Evolutionary conservation across 2,888 invertebrate genomes (phyloP).

Genomic region (Allolobophora icterica): DNA sequence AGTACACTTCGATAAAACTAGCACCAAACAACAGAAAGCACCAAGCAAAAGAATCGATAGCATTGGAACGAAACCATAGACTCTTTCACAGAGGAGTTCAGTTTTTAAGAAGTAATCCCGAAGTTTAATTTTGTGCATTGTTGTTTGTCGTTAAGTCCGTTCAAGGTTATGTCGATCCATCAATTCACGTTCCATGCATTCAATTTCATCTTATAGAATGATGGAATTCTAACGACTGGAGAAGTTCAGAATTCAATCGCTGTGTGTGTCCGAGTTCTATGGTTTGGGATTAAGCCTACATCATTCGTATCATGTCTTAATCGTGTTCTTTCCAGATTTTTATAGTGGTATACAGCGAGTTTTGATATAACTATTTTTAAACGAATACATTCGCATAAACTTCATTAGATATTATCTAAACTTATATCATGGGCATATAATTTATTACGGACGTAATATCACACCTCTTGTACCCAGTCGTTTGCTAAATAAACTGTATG

Average conservation of each 20-base stretch:
- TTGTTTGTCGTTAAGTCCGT: neutral
- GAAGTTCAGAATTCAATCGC: neutral
- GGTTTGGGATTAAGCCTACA: neutral
- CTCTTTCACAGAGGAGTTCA: too few species aligned
- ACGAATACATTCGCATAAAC: neutral
- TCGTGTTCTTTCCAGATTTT: neutral
- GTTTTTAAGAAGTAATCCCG: too few species aligned
- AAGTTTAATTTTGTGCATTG: neutral
- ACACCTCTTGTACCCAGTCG: neutral
- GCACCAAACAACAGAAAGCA: too few species aligned
- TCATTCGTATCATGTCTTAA: neutral
- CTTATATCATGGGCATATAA: neutral
- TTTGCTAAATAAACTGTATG: neutral
- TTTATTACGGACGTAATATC: neutral
- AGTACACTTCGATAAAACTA: too few species aligned
- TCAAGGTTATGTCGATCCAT: neutral
- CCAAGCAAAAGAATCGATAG: too few species aligned
- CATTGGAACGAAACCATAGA: too few species aligned
- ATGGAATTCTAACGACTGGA: neutral
- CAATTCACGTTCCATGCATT: neutral
- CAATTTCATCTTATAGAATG: neutral
- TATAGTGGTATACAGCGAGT: too few species aligned
- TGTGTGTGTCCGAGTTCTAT: neutral
- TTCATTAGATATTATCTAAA: neutral
- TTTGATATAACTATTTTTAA: neutral